Evolutionary conservation across 2,113 vertebrate genomes (phyloP).

Genomic region (Tenebrosternarchus preto): DNA sequence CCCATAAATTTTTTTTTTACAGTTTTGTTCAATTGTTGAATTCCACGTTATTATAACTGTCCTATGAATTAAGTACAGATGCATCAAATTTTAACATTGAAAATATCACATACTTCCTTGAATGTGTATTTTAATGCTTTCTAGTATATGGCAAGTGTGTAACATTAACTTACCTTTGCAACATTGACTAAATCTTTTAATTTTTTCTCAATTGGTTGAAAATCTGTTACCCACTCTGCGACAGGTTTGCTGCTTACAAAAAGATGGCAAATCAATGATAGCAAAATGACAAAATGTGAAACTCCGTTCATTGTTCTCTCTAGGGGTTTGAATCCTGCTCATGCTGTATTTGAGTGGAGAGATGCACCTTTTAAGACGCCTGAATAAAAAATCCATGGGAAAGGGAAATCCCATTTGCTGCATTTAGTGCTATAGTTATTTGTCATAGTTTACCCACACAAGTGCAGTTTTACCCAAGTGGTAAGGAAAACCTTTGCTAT

Average conservation of each 20-base stretch:
- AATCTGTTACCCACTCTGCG: conserved; percentile 26
- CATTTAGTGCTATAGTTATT: conserved; percentile 23
- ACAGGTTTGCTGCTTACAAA: background rate
- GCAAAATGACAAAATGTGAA: conserved; percentile 14
- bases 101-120: background rate
- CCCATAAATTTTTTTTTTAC: background rate
- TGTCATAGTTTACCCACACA: conserved; percentile 30
- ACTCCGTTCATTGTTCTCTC: conserved; percentile 25
- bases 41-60: background rate
- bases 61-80: conserved; percentile 22
- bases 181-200: background rate
- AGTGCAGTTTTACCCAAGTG: conserved; percentile 28
- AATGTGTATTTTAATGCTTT: background rate
- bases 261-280: background rate
- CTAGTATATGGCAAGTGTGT: background rate
- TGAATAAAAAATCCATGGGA: conserved; percentile 38
- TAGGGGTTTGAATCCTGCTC: conserved; percentile 11
- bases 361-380: conserved; percentile 26
- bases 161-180: background rate
- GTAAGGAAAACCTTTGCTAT: conserved; percentile 31
- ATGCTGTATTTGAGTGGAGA: background rate
- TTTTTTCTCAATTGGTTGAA: background rate
- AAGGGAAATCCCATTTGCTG: conserved; percentile 29
- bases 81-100: background rate
- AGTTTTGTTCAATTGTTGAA: background rate